Conservation (phyloP, 2,888 invertebrate species). For the Ochropleura plecta region DNA sequence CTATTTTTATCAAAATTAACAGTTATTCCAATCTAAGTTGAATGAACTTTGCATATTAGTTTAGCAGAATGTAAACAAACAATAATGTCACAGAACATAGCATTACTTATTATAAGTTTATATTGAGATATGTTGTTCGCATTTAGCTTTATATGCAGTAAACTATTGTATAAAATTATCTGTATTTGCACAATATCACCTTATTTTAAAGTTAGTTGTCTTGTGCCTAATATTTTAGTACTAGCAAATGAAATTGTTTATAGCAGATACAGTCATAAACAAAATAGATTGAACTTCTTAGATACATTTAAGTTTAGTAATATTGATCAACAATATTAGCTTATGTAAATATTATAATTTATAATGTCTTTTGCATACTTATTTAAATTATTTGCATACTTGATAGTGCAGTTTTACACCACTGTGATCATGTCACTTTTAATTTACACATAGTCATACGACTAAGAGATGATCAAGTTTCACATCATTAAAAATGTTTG, state of each 20-base stretch:
- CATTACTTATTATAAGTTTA: constrained; percentile 27
- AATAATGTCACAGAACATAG: constrained; percentile 49
- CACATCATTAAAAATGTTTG: constrained; percentile 8
- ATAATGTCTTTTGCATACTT: constrained; percentile 24
- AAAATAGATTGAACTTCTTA: constrained; percentile 11
- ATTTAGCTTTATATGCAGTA: constrained; percentile 19
- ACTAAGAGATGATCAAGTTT: constrained; percentile 37
- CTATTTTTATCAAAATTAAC: constrained; percentile 39
- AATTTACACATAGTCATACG: constrained; percentile 22
- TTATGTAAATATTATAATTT: constrained; percentile 34
- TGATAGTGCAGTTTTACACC: constrained; percentile 30
- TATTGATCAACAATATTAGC: constrained; percentile 21
- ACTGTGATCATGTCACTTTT: constrained; percentile 42
- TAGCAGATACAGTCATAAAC: not conserved
- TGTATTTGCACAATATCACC: not conserved
- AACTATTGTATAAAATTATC: not conserved
- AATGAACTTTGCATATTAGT: constrained; percentile 62
- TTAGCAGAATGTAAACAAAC: constrained; percentile 62
- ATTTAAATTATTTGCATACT: constrained; percentile 48
- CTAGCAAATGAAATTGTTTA: constrained; percentile 2
- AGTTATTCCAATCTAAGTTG: constrained; percentile 53
- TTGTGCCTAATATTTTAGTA: constrained; percentile 1
- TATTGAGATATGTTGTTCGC: constrained; percentile 30
- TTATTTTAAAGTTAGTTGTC: constrained; percentile 1
- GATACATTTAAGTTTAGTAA: not conserved